A percentile compares a stretch with the other conserved stretches of the same genome.
phyloP scores from a whole-genome alignment of 2,113 vertebrate species.

The Cyphotilapia sp. region DNA sequence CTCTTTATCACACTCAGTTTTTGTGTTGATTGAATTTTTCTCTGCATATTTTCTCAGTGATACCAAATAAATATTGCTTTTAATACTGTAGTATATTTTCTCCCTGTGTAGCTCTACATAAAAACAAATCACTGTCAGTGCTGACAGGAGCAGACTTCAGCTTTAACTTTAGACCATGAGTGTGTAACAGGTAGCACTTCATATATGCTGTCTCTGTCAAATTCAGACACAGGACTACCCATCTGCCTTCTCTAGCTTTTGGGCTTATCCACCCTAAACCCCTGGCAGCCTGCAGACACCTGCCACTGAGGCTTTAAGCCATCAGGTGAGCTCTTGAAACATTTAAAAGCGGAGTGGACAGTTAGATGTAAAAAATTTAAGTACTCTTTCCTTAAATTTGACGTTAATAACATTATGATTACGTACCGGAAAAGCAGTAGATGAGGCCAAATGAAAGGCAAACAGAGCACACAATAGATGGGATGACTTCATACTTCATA shows the following conservation, averaged over 20 bases:
- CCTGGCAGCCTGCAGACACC: conserved; percentile 35
- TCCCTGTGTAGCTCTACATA: neutral
- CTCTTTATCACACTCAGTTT: neutral
- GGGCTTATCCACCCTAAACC: conserved; percentile 46
- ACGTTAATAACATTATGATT: neutral
- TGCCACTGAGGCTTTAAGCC: neutral
- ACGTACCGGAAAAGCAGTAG: conserved; percentile 85
- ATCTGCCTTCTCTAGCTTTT: conserved; percentile 44
- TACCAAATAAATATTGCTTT: neutral
- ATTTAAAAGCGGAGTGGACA: neutral
- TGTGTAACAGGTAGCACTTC: conserved; percentile 24
- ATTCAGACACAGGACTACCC: conserved; percentile 7
- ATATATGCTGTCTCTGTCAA: neutral
- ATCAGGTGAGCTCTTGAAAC: conserved; percentile 10
- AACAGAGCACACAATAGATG: conserved; percentile 74
- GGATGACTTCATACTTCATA: conserved; percentile 71
- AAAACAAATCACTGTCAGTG: neutral
- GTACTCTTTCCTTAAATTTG: neutral
- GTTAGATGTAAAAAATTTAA: neutral
- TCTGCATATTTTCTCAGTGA: neutral
- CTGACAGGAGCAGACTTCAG: neutral
- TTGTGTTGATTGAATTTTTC: neutral
- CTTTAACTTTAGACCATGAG: neutral
- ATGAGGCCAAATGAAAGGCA: conserved; percentile 79
- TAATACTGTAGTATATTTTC: neutral